Evolutionary conservation across 2,888 invertebrate genomes (phyloP).

Genomic region (Papilio elwesi): DNA sequence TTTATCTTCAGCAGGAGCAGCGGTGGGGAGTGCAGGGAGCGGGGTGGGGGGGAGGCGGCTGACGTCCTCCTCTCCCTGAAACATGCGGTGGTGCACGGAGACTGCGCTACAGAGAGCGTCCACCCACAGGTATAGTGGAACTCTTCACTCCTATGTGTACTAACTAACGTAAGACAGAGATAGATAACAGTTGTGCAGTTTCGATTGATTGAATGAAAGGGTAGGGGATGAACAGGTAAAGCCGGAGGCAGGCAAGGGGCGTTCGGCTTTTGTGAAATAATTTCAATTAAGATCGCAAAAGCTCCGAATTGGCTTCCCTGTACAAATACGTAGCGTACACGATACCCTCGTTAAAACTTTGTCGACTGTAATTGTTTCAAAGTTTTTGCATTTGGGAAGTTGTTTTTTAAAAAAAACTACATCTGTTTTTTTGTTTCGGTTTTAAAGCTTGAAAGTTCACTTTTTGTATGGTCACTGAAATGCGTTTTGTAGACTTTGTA

Average conservation of each 20-base stretch:
- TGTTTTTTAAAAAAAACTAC: neutral
- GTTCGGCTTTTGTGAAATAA: constrained; percentile 51
- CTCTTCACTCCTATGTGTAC: constrained; percentile 52
- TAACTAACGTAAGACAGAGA: constrained; percentile 45
- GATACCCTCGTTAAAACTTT: constrained; percentile 12
- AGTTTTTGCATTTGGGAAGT: neutral
- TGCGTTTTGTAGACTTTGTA: neutral
- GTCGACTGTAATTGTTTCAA: neutral
- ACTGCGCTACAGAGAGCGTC: constrained; percentile 79
- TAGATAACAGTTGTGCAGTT: constrained; percentile 38
- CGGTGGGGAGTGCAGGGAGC: constrained; percentile 82
- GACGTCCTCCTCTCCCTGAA: constrained; percentile 94
- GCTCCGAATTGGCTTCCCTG: constrained; percentile 44
- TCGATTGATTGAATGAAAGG: neutral
- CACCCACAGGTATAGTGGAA: constrained; percentile 79
- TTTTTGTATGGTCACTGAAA: neutral
- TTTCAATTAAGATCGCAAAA: constrained; percentile 69
- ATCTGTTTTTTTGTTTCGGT: neutral
- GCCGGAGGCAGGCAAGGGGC: constrained; percentile 42
- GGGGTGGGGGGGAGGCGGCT: constrained; percentile 88
- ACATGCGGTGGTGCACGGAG: constrained; percentile 94
- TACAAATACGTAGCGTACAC: constrained; percentile 6
- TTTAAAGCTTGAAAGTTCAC: neutral
- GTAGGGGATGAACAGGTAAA: constrained; percentile 37
- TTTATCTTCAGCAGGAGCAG: constrained; percentile 67